Percentiles rank a stretch among this genome's conserved stretches.
Evolutionary conservation across 2,113 vertebrate genomes (phyloP).

Genomic region (Apodemus sylvaticus): DNA sequence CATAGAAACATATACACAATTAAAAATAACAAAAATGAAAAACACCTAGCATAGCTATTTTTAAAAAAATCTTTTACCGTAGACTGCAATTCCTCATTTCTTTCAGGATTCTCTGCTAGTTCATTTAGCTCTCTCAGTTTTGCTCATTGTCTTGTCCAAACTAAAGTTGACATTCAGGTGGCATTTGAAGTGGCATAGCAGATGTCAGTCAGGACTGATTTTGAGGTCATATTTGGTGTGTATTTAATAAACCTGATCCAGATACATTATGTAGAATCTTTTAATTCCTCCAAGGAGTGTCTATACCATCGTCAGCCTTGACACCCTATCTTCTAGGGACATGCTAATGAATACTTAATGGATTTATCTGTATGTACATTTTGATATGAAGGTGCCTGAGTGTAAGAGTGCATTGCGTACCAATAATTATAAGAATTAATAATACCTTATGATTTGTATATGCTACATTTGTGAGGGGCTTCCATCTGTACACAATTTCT

Average conservation of each 20-base stretch:
- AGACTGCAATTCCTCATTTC: constrained; percentile 21
- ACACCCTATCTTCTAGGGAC: background rate
- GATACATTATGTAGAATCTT: constrained; percentile 17
- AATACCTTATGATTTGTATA: constrained; percentile 36
- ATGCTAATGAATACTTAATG: constrained; percentile 25
- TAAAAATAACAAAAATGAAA: background rate
- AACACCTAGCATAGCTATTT: background rate
- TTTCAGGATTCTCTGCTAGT: background rate
- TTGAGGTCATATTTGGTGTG: constrained; percentile 29
- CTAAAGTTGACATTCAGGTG: constrained; percentile 52
- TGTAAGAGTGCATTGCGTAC: constrained; percentile 4
- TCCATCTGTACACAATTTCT: constrained; percentile 57
- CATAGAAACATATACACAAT: background rate
- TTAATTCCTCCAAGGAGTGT: constrained; percentile 35
- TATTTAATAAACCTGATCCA: constrained; percentile 54
- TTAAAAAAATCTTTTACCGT: background rate
- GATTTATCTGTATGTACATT: constrained; percentile 1
- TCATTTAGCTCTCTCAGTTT: background rate
- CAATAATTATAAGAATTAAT: constrained; percentile 46
- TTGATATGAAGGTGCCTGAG: background rate
- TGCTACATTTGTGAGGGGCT: constrained; percentile 62
- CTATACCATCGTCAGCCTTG: constrained; percentile 9
- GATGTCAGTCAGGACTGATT: constrained; percentile 16
- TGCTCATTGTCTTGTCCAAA: constrained; percentile 48
- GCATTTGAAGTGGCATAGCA: constrained; percentile 42